A percentile compares a stretch with the other conserved stretches of the same genome.
Evolutionary conservation across 2,797 vertebrate species (phyloP).

Genomic region (Atherinosoma microstoma): DNA sequence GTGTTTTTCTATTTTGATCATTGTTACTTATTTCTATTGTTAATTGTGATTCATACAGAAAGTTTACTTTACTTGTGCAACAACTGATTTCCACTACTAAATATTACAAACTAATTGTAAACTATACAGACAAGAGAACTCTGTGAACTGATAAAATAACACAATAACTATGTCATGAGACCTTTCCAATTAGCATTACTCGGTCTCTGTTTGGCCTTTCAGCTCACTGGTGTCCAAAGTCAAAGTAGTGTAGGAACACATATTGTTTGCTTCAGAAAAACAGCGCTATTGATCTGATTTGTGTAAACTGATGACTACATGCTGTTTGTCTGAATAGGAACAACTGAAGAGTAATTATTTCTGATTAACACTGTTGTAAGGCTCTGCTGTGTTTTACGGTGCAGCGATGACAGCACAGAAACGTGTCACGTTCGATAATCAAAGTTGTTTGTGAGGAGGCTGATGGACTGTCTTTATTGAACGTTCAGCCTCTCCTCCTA

Average conservation of each 20-base stretch:
- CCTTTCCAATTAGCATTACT: background rate
- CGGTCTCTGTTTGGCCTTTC: background rate
- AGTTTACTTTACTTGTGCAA: too few species aligned
- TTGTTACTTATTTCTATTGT: too few species aligned
- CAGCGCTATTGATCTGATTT: slow-evolving; percentile 35
- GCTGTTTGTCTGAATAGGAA: background rate
- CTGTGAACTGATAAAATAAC: too few species aligned
- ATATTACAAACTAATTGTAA: too few species aligned
- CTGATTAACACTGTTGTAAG: slow-evolving; percentile 17
- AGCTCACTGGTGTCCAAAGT: background rate
- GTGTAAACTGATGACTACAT: slow-evolving; percentile 39
- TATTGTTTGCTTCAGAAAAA: slow-evolving; percentile 27
- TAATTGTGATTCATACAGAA: too few species aligned
- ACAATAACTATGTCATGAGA: background rate
- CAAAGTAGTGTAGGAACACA: background rate
- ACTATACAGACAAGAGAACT: too few species aligned
- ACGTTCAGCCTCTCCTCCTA: slow-evolving; percentile 58
- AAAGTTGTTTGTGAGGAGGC: slow-evolving; percentile 40
- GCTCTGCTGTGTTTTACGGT: slow-evolving; percentile 31
- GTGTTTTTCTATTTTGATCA: too few species aligned
- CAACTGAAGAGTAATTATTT: slow-evolving; percentile 28
- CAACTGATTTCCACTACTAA: too few species aligned
- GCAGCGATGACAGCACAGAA: slow-evolving; percentile 19
- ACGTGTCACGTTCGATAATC: slow-evolving; percentile 37
- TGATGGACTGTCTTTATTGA: slow-evolving; percentile 56